phyloP scores from a whole-genome alignment of 2,113 vertebrate species.

The Pangasianodon hypophthalmus region DNA sequence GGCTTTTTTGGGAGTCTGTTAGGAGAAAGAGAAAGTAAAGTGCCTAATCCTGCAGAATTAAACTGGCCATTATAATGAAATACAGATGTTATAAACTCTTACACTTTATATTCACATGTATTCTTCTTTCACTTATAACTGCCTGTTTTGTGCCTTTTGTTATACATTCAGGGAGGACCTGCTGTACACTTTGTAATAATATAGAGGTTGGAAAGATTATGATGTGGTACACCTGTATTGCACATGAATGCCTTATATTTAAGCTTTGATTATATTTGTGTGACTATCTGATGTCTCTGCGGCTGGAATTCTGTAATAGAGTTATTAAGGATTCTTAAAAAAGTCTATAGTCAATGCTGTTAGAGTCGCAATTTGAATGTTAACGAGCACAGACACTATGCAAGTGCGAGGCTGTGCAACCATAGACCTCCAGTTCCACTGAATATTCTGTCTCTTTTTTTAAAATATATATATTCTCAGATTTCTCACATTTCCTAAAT shows the following conservation, averaged over 20 bases:
- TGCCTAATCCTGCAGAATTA: not conserved
- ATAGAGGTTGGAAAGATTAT: not conserved
- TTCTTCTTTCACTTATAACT: not conserved
- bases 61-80: not conserved
- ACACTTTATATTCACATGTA: not conserved
- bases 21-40: not conserved
- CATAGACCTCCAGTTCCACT: no score
- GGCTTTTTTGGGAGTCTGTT: not conserved
- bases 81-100: not conserved
- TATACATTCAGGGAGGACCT: not conserved
- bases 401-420: no score
- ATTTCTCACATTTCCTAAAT: not conserved
- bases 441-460: no score
- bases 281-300: no score
- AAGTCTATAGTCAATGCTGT: not conserved
- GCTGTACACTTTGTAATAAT: not conserved
- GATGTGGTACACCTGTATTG: slow-evolving; percentile 27
- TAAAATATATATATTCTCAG: not conserved
- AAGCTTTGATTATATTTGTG: no score
- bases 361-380: not conserved
- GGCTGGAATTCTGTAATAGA: not conserved
- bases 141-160: not conserved
- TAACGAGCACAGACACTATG: not conserved
- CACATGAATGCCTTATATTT: not conserved
- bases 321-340: not conserved